phyloP scores from a whole-genome alignment of 2,797 vertebrate species.

The Eleutherodactylus coqui region DNA sequence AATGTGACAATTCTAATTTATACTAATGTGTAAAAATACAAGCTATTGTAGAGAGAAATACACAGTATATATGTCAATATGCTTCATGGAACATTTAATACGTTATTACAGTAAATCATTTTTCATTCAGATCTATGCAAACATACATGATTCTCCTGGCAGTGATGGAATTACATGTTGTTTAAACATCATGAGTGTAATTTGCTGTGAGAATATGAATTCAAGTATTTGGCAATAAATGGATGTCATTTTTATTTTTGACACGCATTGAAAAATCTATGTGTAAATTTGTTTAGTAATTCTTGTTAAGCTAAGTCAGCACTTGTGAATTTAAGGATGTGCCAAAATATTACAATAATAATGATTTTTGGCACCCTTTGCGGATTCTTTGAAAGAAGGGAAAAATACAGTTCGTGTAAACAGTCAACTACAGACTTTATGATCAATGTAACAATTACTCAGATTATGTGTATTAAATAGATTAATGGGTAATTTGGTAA shows the following conservation, averaged over 20 bases:
- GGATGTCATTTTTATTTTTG: neutral
- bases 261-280: neutral
- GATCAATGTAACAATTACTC: too few species aligned
- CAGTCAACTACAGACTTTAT: neutral
- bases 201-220: neutral
- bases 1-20: neutral
- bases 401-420: neutral
- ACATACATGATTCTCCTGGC: slow-evolving; percentile 4
- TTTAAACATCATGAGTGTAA: slow-evolving; percentile 9
- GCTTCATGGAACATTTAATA: slow-evolving; percentile 19
- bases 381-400: neutral
- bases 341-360: slow-evolving; percentile 33
- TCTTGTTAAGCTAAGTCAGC: neutral
- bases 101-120: slow-evolving; percentile 20
- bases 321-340: slow-evolving; percentile 14
- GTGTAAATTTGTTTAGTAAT: slow-evolving; percentile 5
- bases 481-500: neutral
- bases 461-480: neutral
- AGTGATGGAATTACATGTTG: neutral
- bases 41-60: slow-evolving; percentile 13
- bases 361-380: slow-evolving; percentile 12
- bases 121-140: slow-evolving; percentile 2
- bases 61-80: slow-evolving; percentile 16
- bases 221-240: slow-evolving; percentile 15
- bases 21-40: neutral